These are phyloP conservation scores for Trimorus sp. DNA, from an alignment of 2,888 invertebrate genomes.

Conservation along the genomic window DNA sequence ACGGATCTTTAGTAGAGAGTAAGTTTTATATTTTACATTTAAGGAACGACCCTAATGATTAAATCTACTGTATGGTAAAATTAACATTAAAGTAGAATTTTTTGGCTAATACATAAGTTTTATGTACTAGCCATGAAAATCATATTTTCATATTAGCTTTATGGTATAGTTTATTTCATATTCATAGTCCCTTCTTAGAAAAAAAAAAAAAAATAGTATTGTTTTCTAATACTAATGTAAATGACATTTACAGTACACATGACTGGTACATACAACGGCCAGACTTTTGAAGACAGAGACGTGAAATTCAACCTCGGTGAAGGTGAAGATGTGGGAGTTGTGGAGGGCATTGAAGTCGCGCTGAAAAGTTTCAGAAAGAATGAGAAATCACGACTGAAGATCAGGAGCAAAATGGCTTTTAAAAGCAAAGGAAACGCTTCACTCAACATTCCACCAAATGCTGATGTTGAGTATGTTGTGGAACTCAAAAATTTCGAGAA, in stretches of 20 bases:
- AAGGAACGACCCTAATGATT: too few species aligned
- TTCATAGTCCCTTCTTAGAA: too few species aligned
- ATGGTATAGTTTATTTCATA: too few species aligned
- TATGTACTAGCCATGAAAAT: too few species aligned
- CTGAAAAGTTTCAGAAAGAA: slow-evolving; percentile 90
- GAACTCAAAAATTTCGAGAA: slow-evolving; percentile 93
- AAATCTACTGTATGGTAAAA: too few species aligned
- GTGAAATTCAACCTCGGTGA: slow-evolving; percentile 93
- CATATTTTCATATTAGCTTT: too few species aligned
- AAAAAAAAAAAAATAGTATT: too few species aligned
- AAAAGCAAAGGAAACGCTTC: slow-evolving; percentile 87
- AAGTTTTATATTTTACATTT: slow-evolving; percentile 66
- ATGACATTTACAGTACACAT: slow-evolving; percentile 85
- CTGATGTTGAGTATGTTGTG: slow-evolving; percentile 90
- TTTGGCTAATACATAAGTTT: too few species aligned
- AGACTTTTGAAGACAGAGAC: slow-evolving; percentile 90
- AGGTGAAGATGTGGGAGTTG: slow-evolving; percentile 88
- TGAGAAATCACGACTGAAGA: slow-evolving; percentile 89
- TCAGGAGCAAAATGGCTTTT: slow-evolving; percentile 92
- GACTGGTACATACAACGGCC: slow-evolving; percentile 85
- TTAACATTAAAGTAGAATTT: too few species aligned
- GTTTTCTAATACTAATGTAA: too few species aligned
- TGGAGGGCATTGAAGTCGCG: slow-evolving; percentile 92
- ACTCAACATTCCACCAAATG: slow-evolving; percentile 89
- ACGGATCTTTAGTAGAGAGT: slow-evolving; percentile 93